Base-by-base conservation (phyloP, 2,797 vertebrate species). In the Gallirallus australis region DNA sequence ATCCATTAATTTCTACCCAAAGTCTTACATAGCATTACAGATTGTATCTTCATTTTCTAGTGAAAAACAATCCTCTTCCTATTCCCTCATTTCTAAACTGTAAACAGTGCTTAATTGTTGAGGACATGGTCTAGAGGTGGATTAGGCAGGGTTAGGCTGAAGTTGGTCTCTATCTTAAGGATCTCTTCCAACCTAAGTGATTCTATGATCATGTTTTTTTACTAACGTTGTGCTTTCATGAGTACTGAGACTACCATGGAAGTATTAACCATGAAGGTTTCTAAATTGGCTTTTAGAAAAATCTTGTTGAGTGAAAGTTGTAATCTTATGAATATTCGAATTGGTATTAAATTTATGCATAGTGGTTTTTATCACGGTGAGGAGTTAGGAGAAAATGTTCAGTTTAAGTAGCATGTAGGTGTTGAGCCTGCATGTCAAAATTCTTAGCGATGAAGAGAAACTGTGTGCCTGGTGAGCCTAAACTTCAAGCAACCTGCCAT, bases 381-480 rank as follows among this genome's bases (percentile, higher is more conserved):
- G 39, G 11, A 57, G 50, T 31, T 65, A n/a, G 23, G 2, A 0
- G n/a, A 45, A 92, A 71, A 77, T 28, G 17, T 5, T 79, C 12
- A 3, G 1, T 77, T 66, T 53, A 65, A 83, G 23, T 27, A 78
- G 37, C 19, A 4, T 50, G 19, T 3, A 57, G 63, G 39, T 61
- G 33, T 78, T 78, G 33, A 87, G 9, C 13, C 33, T 86, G 7
- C 33, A 40, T 47, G 30, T 81, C 9, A 59, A 61, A 89, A 25
- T 65, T 42, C 17, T 59, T 78, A 57, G 16, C 16, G 27, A 15
- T 7, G 3, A 53, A 60, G 31, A 70, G 7, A 60, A 18, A 60
- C 78, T 59, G 37, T 0, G 0, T 47, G 39, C 2, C 3, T 2
- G 2, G 6, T 65, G 20, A 79, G 25, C 35, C n/a, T 71, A 50